Conservation (phyloP, 2,797 vertebrate genomes). For the Varecia variegata region DNA sequence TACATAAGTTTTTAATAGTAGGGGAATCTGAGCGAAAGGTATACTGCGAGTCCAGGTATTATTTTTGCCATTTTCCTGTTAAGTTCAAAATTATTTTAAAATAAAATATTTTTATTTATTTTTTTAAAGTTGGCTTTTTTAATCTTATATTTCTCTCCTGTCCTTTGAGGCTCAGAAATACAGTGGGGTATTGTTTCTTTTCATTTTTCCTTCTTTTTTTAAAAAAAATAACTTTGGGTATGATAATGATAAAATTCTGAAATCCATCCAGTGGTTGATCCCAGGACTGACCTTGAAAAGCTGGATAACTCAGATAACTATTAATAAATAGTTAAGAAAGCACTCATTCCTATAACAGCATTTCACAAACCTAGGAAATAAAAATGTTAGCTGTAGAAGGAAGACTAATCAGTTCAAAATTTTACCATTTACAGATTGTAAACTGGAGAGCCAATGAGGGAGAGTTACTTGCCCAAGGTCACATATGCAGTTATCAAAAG, state of each 20-base stretch:
- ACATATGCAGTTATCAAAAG: neutral
- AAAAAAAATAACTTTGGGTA: neutral
- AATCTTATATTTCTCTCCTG: neutral
- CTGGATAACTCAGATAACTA: neutral
- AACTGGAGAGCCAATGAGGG: neutral
- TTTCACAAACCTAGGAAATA: neutral
- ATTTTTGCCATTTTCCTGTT: slow-evolving; percentile 9
- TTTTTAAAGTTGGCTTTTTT: neutral
- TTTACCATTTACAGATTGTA: neutral
- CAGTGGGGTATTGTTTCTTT: neutral
- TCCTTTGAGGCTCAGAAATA: slow-evolving; percentile 31
- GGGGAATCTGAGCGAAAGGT: neutral
- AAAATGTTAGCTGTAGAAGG: neutral
- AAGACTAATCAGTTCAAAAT: neutral
- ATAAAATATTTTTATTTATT: neutral
- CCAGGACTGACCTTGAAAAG: neutral
- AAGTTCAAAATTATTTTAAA: slow-evolving; percentile 40
- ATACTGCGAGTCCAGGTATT: neutral
- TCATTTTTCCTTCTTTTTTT: neutral
- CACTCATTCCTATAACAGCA: neutral
- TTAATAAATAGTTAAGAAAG: neutral
- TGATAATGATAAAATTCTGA: slow-evolving; percentile 29
- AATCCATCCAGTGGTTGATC: neutral
- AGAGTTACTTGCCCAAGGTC: neutral
- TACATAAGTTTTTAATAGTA: neutral